Conservation (phyloP, 2,888 invertebrate genomes). For the Callosobruchus maculatus region DNA sequence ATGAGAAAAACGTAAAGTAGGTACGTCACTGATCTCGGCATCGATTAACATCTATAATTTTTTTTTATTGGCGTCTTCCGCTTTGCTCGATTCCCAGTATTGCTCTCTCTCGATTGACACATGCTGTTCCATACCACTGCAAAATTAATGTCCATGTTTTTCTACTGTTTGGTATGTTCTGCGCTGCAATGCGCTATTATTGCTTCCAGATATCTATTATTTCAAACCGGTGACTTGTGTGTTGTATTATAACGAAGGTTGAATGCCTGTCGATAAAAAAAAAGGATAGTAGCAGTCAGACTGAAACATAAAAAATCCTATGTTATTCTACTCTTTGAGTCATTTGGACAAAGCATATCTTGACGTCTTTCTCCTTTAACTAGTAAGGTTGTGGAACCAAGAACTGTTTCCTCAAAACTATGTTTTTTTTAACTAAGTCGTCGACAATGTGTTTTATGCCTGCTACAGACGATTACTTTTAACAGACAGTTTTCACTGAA, state of each 20-base stretch:
- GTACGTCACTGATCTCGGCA: neutral
- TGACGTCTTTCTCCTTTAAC: too few species aligned
- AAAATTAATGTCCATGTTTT: neutral
- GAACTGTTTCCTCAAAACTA: too few species aligned
- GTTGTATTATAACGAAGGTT: too few species aligned
- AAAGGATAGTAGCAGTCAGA: too few species aligned
- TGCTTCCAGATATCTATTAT: neutral
- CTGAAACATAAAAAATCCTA: neutral
- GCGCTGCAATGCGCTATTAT: neutral
- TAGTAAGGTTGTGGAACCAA: too few species aligned
- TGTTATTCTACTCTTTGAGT: neutral
- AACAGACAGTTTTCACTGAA: too few species aligned
- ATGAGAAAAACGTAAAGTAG: neutral
- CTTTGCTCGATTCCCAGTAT: slow-evolving; percentile 10
- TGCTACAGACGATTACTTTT: too few species aligned
- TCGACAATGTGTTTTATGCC: too few species aligned
- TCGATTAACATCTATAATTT: neutral
- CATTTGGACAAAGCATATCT: too few species aligned
- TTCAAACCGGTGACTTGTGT: neutral
- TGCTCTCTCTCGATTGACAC: neutral
- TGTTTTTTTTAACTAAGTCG: too few species aligned
- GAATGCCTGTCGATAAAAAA: neutral
- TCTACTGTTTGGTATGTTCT: neutral
- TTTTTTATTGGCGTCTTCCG: slow-evolving; percentile 13
- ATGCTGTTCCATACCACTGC: neutral